Conservation (phyloP, 1,140 invertebrate genomes). For the Pseudomyrmex concolor region DNA sequence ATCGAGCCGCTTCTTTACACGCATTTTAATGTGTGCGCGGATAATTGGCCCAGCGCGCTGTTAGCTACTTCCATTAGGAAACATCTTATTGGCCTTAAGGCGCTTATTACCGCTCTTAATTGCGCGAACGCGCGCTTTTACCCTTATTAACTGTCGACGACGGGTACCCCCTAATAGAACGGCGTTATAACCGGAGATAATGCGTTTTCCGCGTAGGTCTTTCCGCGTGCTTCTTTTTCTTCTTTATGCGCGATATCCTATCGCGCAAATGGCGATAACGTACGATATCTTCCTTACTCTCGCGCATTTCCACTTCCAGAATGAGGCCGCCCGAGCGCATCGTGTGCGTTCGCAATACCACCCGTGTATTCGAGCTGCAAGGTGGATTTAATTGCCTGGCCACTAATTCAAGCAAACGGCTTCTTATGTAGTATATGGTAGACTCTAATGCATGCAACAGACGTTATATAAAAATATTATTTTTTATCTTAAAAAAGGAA, state of each 20-base stretch:
- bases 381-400: conserved; percentile 44
- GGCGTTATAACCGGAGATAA: conserved; percentile 71
- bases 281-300: conserved; percentile 51
- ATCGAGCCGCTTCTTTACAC: conserved; percentile 49
- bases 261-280: conserved; percentile 53
- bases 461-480: neutral
- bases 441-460: neutral
- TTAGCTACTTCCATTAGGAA: conserved; percentile 75
- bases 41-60: conserved; percentile 71
- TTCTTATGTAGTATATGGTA: neutral
- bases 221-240: conserved; percentile 29
- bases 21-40: conserved; percentile 71
- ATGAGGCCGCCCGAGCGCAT: conserved; percentile 47
- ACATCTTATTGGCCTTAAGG: conserved; percentile 77
- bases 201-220: conserved; percentile 70
- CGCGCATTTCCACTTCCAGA: conserved; percentile 37
- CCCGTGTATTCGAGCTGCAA: conserved; percentile 30
- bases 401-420: conserved; percentile 39
- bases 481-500: neutral
- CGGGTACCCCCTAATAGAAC: conserved; percentile 68
- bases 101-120: conserved; percentile 75
- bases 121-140: conserved; percentile 74
- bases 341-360: conserved; percentile 12
- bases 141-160: conserved; percentile 76
- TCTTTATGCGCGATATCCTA: conserved; percentile 33